A percentile compares a stretch with the other conserved stretches of the same genome.
These are phyloP conservation scores for Drosophila kikkawai DNA, from an alignment of 1,140 invertebrate genomes.

Conservation along the genomic window DNA sequence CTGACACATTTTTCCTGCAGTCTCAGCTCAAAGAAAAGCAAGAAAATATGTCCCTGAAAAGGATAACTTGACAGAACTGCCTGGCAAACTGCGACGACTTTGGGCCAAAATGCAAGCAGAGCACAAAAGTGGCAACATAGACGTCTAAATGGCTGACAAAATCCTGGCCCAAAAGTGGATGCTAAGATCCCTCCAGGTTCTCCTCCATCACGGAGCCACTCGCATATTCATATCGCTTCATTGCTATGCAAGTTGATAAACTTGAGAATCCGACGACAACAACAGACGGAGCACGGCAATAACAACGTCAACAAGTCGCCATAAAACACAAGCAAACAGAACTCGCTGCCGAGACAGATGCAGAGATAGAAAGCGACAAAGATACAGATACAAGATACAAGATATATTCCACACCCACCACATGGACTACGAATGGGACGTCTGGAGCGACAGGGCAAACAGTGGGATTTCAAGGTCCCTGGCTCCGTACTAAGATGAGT, in stretches of 20 bases:
- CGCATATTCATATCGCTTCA: slow-evolving; percentile 61
- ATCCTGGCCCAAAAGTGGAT: slow-evolving; percentile 19
- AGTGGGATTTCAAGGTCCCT: slow-evolving; percentile 43
- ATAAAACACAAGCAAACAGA: slow-evolving; percentile 67
- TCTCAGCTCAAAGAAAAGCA: not conserved
- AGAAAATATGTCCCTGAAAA: not conserved
- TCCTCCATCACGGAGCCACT: slow-evolving; percentile 5
- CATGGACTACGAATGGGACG: not conserved
- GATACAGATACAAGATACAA: slow-evolving; percentile 31
- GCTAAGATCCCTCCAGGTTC: not conserved
- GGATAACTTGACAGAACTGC: slow-evolving; percentile 3
- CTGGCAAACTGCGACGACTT: not conserved
- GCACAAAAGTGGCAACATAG: slow-evolving; percentile 9
- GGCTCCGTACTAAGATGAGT: slow-evolving; percentile 15
- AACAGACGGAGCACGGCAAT: slow-evolving; percentile 38
- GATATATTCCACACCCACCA: slow-evolving; percentile 12
- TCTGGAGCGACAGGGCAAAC: slow-evolving; percentile 53
- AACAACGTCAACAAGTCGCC: slow-evolving; percentile 64
- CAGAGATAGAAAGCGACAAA: slow-evolving; percentile 30
- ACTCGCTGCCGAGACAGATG: slow-evolving; percentile 22
- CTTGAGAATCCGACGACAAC: slow-evolving; percentile 64
- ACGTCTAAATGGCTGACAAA: slow-evolving; percentile 25
- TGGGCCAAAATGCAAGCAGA: slow-evolving; percentile 26
- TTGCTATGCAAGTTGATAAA: slow-evolving; percentile 72
- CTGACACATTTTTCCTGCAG: slow-evolving; percentile 2